phyloP scores from a whole-genome alignment of 2,113 vertebrate species.

The Ceyx cyanopectus region DNA sequence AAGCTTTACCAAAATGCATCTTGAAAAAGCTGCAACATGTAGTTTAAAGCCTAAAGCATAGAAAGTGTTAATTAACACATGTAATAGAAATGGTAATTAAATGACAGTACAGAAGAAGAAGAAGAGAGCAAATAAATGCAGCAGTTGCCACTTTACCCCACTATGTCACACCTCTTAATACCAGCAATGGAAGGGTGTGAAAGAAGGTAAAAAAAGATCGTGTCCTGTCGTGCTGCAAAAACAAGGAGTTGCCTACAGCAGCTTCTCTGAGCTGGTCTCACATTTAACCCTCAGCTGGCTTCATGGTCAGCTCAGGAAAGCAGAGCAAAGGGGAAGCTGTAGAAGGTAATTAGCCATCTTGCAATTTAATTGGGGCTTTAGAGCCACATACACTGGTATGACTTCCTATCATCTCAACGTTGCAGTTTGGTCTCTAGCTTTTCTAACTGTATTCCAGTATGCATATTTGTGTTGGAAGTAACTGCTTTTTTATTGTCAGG shows the following conservation, averaged over 20 bases:
- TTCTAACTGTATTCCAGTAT: background rate
- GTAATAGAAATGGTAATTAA: background rate
- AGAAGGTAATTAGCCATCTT: conserved; percentile 1
- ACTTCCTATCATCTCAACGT: background rate
- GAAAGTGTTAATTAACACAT: background rate
- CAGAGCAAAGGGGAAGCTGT: background rate
- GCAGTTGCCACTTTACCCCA: background rate
- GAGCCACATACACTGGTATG: background rate
- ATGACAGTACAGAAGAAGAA: background rate
- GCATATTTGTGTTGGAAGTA: background rate
- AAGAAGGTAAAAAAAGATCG: background rate
- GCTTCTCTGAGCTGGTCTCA: background rate
- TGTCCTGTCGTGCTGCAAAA: background rate
- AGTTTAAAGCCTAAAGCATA: background rate
- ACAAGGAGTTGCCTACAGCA: background rate
- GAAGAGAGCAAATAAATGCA: background rate
- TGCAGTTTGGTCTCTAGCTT: conserved; percentile 24
- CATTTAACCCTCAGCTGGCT: background rate
- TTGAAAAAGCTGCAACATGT: background rate
- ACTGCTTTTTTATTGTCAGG: background rate
- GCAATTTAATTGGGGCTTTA: background rate
- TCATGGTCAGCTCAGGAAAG: conserved; percentile 16
- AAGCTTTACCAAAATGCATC: background rate
- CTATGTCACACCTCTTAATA: background rate
- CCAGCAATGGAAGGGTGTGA: background rate